Conservation (phyloP, 2,113 vertebrate species). For the Psilopogon haemacephalus region DNA sequence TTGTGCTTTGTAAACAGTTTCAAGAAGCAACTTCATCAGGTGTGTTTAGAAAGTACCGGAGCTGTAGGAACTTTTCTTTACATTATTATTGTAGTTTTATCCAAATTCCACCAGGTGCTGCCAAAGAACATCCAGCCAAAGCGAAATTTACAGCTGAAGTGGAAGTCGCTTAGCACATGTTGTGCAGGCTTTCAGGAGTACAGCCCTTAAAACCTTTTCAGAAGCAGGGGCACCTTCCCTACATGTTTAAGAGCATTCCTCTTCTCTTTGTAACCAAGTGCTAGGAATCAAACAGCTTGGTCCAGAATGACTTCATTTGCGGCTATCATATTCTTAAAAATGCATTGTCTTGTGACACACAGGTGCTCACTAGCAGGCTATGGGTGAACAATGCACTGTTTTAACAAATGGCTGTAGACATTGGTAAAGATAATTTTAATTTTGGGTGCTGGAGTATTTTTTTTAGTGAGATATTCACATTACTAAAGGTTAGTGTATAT, state of each 20-base stretch:
- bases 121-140: constrained; percentile 80
- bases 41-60: not conserved
- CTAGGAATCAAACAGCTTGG: not conserved
- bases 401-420: not conserved
- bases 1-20: not conserved
- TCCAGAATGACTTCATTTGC: not conserved
- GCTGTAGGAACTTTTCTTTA: not conserved
- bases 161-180: not conserved
- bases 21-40: not conserved
- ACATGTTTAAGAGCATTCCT: fast-evolving
- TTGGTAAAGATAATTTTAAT: not conserved
- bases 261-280: not conserved
- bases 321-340: not conserved
- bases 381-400: not conserved
- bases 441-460: not conserved
- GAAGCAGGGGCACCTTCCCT: not conserved
- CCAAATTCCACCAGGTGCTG: constrained; percentile 84
- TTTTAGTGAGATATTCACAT: not conserved
- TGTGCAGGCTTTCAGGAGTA: not conserved
- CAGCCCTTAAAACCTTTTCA: not conserved
- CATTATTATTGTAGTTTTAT: constrained; percentile 74
- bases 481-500: not conserved
- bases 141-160: constrained; percentile 47
- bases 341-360: fast-evolving
- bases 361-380: not conserved